Evolutionary conservation across 2,888 invertebrate genomes (phyloP).

Genomic region (Apamea anceps): DNA sequence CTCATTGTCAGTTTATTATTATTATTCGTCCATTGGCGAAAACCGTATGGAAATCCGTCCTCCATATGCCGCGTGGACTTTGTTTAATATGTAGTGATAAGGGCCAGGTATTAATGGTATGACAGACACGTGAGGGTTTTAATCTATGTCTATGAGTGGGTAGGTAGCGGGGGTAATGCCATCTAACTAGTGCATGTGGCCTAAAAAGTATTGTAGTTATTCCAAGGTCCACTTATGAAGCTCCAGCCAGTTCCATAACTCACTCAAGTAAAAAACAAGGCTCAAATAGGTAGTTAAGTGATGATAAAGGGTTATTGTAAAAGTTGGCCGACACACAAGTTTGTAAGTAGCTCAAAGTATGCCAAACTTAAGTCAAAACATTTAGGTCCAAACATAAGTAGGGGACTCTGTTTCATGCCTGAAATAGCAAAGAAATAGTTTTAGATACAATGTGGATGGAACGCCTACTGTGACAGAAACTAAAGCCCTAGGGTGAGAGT

Average conservation of each 20-base stretch:
- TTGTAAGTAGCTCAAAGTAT: conserved; percentile 53
- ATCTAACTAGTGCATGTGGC: background rate
- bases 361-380: conserved; percentile 38
- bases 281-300: conserved; percentile 36
- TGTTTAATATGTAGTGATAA: background rate
- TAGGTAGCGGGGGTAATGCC: background rate
- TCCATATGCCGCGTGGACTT: no score
- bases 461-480: background rate
- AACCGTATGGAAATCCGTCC: no score
- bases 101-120: background rate
- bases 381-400: conserved; percentile 37
- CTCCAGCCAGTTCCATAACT: conserved; percentile 16
- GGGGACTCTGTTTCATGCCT: conserved; percentile 19
- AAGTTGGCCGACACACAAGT: conserved; percentile 55
- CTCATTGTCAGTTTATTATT: background rate
- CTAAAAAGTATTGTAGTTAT: background rate
- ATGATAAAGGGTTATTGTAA: conserved; percentile 54
- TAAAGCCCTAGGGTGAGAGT: background rate
- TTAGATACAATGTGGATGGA: conserved; percentile 2
- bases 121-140: no score
- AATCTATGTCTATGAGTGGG: no score
- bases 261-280: conserved; percentile 42
- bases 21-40: background rate
- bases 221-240: conserved; percentile 8
- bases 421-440: conserved; percentile 37